Percentiles rank a stretch among this genome's conserved stretches.
Evolutionary conservation across 2,888 invertebrate genomes (phyloP).

Genomic region (Suillia variegata): DNA sequence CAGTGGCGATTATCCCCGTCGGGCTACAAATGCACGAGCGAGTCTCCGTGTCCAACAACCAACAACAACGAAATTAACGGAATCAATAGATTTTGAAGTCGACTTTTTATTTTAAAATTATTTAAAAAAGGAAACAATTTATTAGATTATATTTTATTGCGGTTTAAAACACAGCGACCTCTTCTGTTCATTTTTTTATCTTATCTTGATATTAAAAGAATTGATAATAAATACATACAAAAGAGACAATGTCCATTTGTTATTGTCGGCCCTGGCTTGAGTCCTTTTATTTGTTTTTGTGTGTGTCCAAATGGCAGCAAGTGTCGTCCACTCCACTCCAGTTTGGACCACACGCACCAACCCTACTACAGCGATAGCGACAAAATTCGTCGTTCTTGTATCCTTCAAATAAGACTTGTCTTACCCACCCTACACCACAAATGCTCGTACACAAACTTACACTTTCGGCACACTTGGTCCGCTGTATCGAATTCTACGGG

Average conservation of each 20-base stretch:
- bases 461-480: not conserved
- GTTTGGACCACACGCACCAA: not conserved
- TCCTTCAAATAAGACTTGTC: not conserved
- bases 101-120: too few relatives aligned
- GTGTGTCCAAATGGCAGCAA: not conserved
- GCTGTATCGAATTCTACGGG: not conserved
- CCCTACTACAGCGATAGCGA: too few relatives aligned
- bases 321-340: not conserved
- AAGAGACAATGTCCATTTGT: not conserved
- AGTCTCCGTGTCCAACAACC: too few relatives aligned
- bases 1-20: slow-evolving; percentile 14
- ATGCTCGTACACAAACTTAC: not conserved
- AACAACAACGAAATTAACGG: too few relatives aligned
- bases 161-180: too few relatives aligned
- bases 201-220: slow-evolving; percentile 3
- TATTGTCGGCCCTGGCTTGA: not conserved
- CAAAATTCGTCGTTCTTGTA: not conserved
- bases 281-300: too few relatives aligned
- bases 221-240: too few relatives aligned
- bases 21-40: too few relatives aligned
- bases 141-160: too few relatives aligned
- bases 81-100: too few relatives aligned
- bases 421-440: not conserved
- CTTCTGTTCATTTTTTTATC: too few relatives aligned
- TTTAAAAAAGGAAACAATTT: too few relatives aligned